phyloP scores from a whole-genome alignment of 2,888 invertebrate genomes.

The Drosophila paramelanica region DNA sequence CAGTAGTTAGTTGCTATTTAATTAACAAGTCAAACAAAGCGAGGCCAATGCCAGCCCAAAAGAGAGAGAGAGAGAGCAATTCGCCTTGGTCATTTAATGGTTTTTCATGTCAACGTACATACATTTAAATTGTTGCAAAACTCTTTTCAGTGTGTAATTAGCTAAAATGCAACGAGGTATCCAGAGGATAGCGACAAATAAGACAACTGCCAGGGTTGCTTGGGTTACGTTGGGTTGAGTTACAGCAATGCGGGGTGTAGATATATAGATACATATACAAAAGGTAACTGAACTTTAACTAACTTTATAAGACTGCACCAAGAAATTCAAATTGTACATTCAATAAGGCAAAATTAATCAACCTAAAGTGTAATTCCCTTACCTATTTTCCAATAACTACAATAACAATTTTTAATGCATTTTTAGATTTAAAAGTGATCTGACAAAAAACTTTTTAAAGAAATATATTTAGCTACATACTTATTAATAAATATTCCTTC shows the following conservation, averaged over 20 bases:
- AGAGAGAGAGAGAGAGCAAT: not conserved
- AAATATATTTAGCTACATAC: no score
- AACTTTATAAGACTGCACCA: not conserved
- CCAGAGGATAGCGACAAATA: not conserved
- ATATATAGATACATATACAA: not conserved
- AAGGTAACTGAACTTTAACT: conserved; percentile 34
- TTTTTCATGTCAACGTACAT: conserved; percentile 36
- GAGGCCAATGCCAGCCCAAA: conserved; percentile 25
- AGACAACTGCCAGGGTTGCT: not conserved
- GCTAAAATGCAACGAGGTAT: conserved; percentile 27
- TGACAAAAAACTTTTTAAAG: no score
- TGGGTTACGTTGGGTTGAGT: conserved; percentile 22
- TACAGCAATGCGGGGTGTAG: conserved; percentile 8
- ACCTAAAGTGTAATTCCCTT: not conserved
- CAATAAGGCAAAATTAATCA: not conserved
- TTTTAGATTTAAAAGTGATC: no score
- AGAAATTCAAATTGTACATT: not conserved
- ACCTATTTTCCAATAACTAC: no score
- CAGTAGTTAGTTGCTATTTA: conserved; percentile 65
- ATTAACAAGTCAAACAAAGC: conserved; percentile 71
- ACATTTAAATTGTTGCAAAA: conserved; percentile 13
- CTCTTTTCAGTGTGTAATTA: conserved; percentile 26
- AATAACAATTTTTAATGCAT: no score
- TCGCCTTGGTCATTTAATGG: conserved; percentile 20
- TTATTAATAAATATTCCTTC: no score